Evolutionary conservation across 2,888 invertebrate species (phyloP), one percentile per base, ranked within the genome.

Genomic region (Octonoba sinensis): DNA sequence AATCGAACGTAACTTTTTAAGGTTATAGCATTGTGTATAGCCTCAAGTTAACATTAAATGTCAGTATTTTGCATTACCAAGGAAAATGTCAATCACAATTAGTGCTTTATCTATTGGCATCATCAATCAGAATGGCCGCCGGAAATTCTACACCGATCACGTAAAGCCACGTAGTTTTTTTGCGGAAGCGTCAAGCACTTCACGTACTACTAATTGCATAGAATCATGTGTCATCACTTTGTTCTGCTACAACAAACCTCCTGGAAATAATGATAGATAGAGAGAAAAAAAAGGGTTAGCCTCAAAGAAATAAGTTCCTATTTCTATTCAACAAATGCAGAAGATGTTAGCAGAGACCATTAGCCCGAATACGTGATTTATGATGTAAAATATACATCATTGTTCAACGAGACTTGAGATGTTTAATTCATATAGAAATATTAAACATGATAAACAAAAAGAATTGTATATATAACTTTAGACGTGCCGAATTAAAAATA

Each of bases 181-280:
- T 22, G 46, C 57, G 11, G 13, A 16, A 57, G 27, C 57, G 57
- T 24, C 75, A 62, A 36, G 72, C 51, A 46, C 46, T 13, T 65
- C 73, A 73, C 73, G 76, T 77, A 36, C 60, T 70, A 62, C 69
- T 77, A 70, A 77, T 77, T 77, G 70, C 76, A 70, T 51, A 64
- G 67, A 60, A 44, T 69, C 69, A 62, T 64, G 64, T 77, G 76
- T 77, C 70, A 70, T 77, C 76, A 77, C 76, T 70, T 70, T 47
- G 62, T 59, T 60, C 49, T 57, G 60, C 24, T 60, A 46, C 75
- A 36, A 16, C 27, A 59, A 44, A 20, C 16, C 16, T 49, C 64
- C 36, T 15, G 11, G 11, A n/a, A 36, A 22, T 24, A 11, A 27
- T 56, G 20, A 57, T 16, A 20, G n/a, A 44, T n/a, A 6, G 18